Evolutionary conservation across 2,888 invertebrate species (phyloP).

Genomic region (Dynastes hyllus): DNA sequence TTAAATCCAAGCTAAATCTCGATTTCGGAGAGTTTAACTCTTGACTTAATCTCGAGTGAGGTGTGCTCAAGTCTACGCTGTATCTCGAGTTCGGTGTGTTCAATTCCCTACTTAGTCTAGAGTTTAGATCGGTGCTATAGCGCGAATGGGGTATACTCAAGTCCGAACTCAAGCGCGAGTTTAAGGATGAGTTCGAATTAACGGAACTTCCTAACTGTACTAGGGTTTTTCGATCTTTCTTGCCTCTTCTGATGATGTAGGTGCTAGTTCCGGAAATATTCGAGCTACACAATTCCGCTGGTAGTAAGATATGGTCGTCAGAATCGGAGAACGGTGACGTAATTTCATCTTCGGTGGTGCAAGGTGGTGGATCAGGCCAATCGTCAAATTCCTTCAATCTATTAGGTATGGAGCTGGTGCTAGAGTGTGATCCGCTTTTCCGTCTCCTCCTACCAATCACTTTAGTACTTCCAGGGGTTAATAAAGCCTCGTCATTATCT

Average conservation of each 20-base stretch:
- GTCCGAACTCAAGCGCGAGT: conserved; percentile 78
- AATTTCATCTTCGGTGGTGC: conserved; percentile 79
- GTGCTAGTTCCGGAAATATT: conserved; percentile 80
- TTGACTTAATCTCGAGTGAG: conserved; percentile 73
- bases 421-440: conserved; percentile 74
- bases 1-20: conserved; percentile 77
- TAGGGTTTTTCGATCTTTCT: conserved; percentile 79
- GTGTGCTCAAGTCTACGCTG: conserved; percentile 80
- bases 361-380: conserved; percentile 84
- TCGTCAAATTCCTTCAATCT: conserved; percentile 80
- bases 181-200: conserved; percentile 75
- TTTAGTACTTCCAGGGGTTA: conserved; percentile 76
- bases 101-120: conserved; percentile 75
- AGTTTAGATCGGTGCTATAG: conserved; percentile 75
- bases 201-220: conserved; percentile 75
- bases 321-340: conserved; percentile 82
- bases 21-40: conserved; percentile 77
- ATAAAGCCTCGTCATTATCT: conserved; percentile 80
- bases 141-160: conserved; percentile 76
- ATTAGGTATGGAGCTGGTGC: conserved; percentile 83
- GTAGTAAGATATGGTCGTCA: conserved; percentile 67
- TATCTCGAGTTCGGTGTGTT: conserved; percentile 79
- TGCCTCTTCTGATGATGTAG: conserved; percentile 86
- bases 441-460: conserved; percentile 71
- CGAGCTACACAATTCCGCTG: conserved; percentile 66